Percentiles rank a stretch among this genome's conserved stretches.
Evolutionary conservation across 2,113 vertebrate genomes (phyloP).

Genomic region (Pteruthius melanotis): DNA sequence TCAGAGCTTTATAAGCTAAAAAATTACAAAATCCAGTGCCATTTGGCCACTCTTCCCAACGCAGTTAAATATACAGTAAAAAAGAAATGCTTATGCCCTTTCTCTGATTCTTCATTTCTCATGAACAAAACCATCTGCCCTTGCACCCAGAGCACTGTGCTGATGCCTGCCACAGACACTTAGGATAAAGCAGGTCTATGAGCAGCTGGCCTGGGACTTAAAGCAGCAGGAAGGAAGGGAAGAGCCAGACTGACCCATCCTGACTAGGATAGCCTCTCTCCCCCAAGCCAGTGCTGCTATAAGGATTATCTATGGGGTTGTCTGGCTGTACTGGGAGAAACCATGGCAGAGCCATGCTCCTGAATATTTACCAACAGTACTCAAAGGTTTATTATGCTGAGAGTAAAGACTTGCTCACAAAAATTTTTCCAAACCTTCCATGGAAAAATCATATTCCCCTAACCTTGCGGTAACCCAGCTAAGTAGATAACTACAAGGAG

Average conservation of each 20-base stretch:
- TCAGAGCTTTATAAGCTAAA: background rate
- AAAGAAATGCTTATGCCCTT: background rate
- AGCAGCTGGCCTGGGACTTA: background rate
- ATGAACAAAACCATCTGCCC: background rate
- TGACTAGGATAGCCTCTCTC: background rate
- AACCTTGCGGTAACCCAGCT: background rate
- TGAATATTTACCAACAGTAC: background rate
- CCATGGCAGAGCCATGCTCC: fast-evolving
- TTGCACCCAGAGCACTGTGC: background rate
- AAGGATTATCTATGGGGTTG: too few species aligned
- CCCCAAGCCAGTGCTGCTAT: background rate
- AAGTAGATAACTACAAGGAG: background rate
- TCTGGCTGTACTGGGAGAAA: background rate
- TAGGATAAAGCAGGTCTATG: fast-evolving
- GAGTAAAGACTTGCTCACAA: background rate
- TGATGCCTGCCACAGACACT: background rate
- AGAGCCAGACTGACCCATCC: background rate
- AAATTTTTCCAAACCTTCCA: background rate
- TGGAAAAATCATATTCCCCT: background rate
- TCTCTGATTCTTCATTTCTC: background rate
- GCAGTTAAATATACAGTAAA: background rate
- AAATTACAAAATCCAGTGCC: background rate
- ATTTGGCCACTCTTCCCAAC: background rate
- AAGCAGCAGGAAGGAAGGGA: background rate
- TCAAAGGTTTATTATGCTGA: background rate